Percentiles rank a stretch among this genome's conserved stretches.
phyloP scores from a whole-genome alignment of 2,888 invertebrate species.

The Tetanocera ferruginea region DNA sequence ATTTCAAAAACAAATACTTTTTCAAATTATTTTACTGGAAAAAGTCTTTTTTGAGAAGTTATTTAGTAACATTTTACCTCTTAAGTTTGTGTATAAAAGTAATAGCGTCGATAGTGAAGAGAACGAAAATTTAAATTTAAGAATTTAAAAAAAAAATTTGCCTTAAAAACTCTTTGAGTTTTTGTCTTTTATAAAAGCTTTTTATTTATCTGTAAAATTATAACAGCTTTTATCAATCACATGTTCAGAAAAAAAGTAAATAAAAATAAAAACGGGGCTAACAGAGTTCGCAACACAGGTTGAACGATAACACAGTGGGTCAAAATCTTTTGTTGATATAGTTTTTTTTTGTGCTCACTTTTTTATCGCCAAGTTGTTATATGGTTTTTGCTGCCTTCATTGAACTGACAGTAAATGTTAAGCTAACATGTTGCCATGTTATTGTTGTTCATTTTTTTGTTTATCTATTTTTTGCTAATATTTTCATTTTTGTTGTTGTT shows the following conservation, averaged over 20 bases:
- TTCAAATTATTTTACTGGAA: too few species aligned
- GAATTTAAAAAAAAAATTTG: too few species aligned
- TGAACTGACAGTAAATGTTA: neutral
- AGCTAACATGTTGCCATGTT: neutral
- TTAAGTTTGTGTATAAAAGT: too few species aligned
- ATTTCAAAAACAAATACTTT: too few species aligned
- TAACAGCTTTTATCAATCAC: neutral
- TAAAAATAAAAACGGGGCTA: neutral
- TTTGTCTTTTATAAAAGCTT: neutral
- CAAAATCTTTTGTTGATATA: neutral
- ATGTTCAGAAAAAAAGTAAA: neutral
- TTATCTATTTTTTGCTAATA: neutral
- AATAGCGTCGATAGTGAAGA: too few species aligned
- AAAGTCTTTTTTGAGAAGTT: too few species aligned
- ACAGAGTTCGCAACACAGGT: neutral
- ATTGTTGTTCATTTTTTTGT: neutral
- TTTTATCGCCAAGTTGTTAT: neutral
- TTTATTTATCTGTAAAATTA: neutral
- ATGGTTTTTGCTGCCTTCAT: neutral
- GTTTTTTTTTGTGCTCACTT: too few species aligned
- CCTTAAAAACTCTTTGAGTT: neutral
- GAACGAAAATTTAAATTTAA: too few species aligned
- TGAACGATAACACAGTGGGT: conserved; percentile 8
- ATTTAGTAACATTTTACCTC: too few species aligned
- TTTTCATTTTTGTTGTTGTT: neutral